A percentile compares a stretch with the other conserved stretches of the same genome.
These are phyloP conservation scores for Phaedon cochleariae DNA, from an alignment of 2,888 invertebrate genomes.

Conservation along the genomic window DNA sequence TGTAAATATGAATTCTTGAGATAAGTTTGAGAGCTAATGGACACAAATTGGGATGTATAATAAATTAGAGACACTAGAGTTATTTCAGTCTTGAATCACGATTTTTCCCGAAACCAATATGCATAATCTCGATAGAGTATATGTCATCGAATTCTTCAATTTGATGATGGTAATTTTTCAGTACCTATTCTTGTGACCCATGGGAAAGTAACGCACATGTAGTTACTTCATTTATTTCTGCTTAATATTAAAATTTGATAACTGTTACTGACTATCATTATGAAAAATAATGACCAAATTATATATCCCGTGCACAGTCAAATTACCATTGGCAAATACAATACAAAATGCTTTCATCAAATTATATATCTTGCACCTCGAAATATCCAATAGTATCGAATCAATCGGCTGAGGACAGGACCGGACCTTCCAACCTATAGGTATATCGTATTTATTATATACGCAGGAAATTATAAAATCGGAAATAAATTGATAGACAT, in stretches of 20 bases:
- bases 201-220: too few relatives aligned
- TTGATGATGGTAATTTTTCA: background rate
- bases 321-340: constrained; percentile 36
- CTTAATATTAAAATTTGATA: background rate
- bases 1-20: constrained; percentile 35
- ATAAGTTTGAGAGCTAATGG: constrained; percentile 30
- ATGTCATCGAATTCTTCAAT: background rate
- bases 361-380: constrained; percentile 37
- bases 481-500: too few relatives aligned
- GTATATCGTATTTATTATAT: too few relatives aligned
- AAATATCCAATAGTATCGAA: constrained; percentile 21
- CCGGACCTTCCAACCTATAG: constrained; percentile 18
- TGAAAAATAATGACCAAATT: constrained; percentile 4
- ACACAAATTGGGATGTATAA: constrained; percentile 16
- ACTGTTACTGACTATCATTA: background rate
- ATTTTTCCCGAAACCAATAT: constrained; percentile 4
- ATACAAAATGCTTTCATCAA: constrained; percentile 28
- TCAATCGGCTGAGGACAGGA: constrained; percentile 17
- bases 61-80: constrained; percentile 22
- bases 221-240: background rate
- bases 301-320: constrained; percentile 10
- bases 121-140: background rate
- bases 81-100: constrained; percentile 19
- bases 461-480: constrained; percentile 1
- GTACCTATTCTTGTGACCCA: background rate